Conservation (phyloP, 2,113 vertebrate genomes). For the Acinonyx jubatus region DNA sequence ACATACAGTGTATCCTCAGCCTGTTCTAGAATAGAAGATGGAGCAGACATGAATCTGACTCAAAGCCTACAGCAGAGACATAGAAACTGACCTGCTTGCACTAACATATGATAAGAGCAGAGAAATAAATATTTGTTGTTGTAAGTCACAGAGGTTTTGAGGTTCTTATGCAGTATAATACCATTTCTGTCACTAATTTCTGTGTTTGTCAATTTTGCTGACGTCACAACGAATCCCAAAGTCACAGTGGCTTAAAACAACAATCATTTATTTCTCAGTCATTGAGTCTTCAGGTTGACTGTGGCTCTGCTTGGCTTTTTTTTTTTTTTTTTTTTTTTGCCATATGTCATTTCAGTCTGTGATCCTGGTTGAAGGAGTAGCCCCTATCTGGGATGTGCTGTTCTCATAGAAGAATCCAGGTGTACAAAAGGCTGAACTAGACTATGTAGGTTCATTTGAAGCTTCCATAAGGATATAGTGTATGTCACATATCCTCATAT, state of each 20-base stretch:
- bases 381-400: not conserved
- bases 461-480: not conserved
- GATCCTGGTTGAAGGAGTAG: not conserved
- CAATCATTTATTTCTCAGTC: slow-evolving; percentile 16
- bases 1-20: not conserved
- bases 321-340: slow-evolving; percentile 25
- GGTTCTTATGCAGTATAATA: not conserved
- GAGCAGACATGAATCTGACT: slow-evolving; percentile 30
- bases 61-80: not conserved
- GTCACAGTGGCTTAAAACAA: slow-evolving; percentile 17
- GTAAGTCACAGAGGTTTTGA: slow-evolving; percentile 34
- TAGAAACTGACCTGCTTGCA: slow-evolving; percentile 7
- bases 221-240: slow-evolving; percentile 28
- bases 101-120: not conserved
- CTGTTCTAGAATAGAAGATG: not conserved
- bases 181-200: slow-evolving; percentile 13
- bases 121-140: slow-evolving; percentile 50
- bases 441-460: slow-evolving; percentile 8
- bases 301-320: slow-evolving; percentile 24
- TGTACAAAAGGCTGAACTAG: not conserved
- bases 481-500: not conserved
- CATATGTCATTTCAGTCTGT: slow-evolving; percentile 43
- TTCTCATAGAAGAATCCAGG: slow-evolving; percentile 34
- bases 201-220: slow-evolving; percentile 48
- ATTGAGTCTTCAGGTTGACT: not conserved